Evolutionary conservation across 2,797 vertebrate species (phyloP).

Genomic region (Takifugu rubripes): DNA sequence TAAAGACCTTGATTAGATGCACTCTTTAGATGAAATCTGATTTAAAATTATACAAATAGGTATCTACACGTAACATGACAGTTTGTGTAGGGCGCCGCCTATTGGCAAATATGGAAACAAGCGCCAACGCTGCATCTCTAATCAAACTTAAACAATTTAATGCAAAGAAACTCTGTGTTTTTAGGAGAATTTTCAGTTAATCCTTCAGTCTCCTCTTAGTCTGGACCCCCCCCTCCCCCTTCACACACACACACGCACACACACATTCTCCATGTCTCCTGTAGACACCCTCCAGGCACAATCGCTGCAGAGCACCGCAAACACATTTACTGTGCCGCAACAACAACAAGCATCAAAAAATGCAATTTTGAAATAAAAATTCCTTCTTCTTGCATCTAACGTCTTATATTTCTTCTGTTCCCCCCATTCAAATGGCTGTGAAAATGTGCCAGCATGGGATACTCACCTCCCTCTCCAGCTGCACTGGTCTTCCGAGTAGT

Average conservation of each 20-base stretch:
- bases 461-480: constrained; percentile 88
- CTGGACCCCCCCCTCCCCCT: constrained; percentile 1
- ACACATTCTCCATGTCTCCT: constrained; percentile 26
- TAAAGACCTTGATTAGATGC: not conserved
- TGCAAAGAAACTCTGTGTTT: not conserved
- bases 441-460: not conserved
- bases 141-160: not conserved
- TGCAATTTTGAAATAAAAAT: constrained; percentile 6
- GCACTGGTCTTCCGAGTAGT: constrained; percentile 83
- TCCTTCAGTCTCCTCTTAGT: constrained; percentile 38
- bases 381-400: constrained; percentile 8
- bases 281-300: constrained; percentile 47
- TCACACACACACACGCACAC: too few relatives aligned
- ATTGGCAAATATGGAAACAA: constrained; percentile 11
- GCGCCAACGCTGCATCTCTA: not conserved
- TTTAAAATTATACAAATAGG: not conserved
- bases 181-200: constrained; percentile 11
- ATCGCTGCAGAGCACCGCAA: constrained; percentile 30
- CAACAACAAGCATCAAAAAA: constrained; percentile 40
- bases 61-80: too few relatives aligned
- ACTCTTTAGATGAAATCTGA: not conserved
- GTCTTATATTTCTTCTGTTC: not conserved
- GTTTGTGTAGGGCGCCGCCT: constrained; percentile 38
- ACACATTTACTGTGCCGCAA: constrained; percentile 37
- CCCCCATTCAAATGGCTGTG: not conserved